These are phyloP conservation scores for Lepisosteus oculatus DNA, from an alignment of 2,113 vertebrate genomes.

Conservation along the genomic window DNA sequence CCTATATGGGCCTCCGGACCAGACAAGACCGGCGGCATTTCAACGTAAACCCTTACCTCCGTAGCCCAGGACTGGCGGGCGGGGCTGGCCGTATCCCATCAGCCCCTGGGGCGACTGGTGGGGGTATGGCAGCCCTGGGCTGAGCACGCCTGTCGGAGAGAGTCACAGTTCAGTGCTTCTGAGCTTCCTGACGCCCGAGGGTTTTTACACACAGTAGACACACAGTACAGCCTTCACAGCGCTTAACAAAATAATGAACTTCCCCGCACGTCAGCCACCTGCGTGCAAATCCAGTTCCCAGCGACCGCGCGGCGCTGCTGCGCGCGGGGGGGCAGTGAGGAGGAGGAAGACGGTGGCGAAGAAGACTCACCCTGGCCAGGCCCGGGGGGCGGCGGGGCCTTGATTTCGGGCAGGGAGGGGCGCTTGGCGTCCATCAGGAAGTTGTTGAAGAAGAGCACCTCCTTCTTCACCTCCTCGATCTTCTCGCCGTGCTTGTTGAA, in stretches of 20 bases:
- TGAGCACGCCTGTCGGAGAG: conserved; percentile 43
- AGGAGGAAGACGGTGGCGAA: not conserved
- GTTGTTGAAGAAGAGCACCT: conserved; percentile 87
- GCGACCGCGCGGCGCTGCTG: too few relatives aligned
- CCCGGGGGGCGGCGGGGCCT: conserved; percentile 75
- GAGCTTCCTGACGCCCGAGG: too few relatives aligned
- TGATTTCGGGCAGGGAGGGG: conserved; percentile 81
- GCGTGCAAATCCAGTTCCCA: too few relatives aligned
- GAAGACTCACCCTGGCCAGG: conserved; percentile 68
- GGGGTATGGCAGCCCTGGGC: conserved; percentile 77
- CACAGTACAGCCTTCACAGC: too few relatives aligned
- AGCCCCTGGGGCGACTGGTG: conserved; percentile 81
- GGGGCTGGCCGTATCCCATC: conserved; percentile 82
- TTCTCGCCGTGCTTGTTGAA: conserved; percentile 90
- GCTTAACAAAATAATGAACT: too few relatives aligned
- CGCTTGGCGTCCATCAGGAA: conserved; percentile 88
- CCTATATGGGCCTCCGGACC: too few relatives aligned
- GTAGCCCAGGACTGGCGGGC: conserved; percentile 83
- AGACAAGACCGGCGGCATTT: too few relatives aligned
- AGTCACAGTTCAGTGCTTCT: too few relatives aligned
- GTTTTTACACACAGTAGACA: too few relatives aligned
- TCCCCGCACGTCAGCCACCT: too few relatives aligned
- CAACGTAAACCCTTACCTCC: conserved; percentile 62
- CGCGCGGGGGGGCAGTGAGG: not conserved
- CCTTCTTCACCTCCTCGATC: conserved; percentile 90